These are phyloP conservation scores for Dinocampus coccinellae DNA, from an alignment of 2,888 invertebrate species.

Conservation along the genomic window DNA sequence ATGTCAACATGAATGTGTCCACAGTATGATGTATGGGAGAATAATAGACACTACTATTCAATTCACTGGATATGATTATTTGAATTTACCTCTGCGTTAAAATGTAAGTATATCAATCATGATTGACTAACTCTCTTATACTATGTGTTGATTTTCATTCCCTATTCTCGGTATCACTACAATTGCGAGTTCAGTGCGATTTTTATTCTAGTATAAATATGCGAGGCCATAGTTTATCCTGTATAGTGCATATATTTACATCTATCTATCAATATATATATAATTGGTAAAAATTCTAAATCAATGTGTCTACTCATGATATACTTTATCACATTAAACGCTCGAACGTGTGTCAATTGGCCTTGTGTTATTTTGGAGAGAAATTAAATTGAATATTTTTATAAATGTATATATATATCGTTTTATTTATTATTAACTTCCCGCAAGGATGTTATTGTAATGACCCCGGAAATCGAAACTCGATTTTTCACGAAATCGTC, in stretches of 20 bases:
- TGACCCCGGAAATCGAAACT: no score
- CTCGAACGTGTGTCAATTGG: constrained; percentile 17
- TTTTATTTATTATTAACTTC: no score
- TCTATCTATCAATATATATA: background rate
- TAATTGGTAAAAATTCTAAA: constrained; percentile 38
- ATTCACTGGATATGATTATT: constrained; percentile 13
- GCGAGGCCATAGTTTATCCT: background rate
- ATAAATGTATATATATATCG: no score
- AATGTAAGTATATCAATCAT: background rate
- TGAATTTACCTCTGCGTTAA: constrained; percentile 8
- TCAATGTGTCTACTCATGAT: constrained; percentile 49
- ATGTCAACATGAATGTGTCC: no score
- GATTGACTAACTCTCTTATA: constrained; percentile 21
- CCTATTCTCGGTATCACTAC: background rate
- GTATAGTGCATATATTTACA: background rate
- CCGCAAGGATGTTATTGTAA: no score
- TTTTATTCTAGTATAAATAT: constrained; percentile 21
- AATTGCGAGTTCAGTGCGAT: background rate
- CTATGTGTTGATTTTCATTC: background rate
- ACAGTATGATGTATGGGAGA: background rate
- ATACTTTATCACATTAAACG: constrained; percentile 48
- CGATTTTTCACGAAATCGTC: no score
- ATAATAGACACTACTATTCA: constrained; percentile 22
- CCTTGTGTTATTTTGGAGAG: constrained; percentile 45
- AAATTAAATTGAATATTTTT: no score